These are phyloP conservation scores for Alviniconcha marisindica DNA, from an alignment of 1,140 invertebrate genomes.

Conservation along the genomic window DNA sequence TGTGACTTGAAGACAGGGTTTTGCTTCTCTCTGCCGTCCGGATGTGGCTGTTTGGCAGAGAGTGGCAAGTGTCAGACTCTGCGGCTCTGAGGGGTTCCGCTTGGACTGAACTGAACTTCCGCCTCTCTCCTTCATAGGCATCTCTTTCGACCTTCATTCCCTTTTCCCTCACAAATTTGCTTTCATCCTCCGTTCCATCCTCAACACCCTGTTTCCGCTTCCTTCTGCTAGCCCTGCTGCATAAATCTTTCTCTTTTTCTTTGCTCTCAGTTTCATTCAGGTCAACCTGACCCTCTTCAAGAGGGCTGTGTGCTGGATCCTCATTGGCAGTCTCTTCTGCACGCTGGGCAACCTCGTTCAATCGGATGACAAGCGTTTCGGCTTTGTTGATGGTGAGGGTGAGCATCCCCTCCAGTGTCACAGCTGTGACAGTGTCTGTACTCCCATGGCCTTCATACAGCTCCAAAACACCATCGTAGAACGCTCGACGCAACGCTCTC, in stretches of 20 bases:
- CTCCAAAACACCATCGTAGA: constrained; percentile 53
- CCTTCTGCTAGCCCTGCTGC: background rate
- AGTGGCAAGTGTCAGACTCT: background rate
- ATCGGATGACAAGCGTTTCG: constrained; percentile 47
- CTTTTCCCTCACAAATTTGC: background rate
- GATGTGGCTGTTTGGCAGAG: background rate
- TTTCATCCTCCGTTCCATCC: constrained; percentile 7
- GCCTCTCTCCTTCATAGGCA: background rate
- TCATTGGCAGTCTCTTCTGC: constrained; percentile 41
- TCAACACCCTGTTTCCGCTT: background rate
- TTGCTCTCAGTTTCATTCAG: background rate
- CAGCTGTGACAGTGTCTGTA: constrained; percentile 42
- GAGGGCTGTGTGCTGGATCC: background rate
- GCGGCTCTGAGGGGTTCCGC: background rate
- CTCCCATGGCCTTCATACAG: constrained; percentile 49
- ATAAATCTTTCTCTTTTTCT: background rate
- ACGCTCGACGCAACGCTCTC: constrained; percentile 47
- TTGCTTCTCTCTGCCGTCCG: background rate
- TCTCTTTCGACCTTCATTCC: constrained; percentile 7
- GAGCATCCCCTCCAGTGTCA: constrained; percentile 50
- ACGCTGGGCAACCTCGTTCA: constrained; percentile 52
- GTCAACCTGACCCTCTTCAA: background rate
- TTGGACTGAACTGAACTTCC: background rate
- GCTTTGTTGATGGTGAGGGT: constrained; percentile 50
- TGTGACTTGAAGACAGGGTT: background rate